Evolutionary conservation across 2,888 invertebrate species (phyloP).

Genomic region (Drosophila birchii): DNA sequence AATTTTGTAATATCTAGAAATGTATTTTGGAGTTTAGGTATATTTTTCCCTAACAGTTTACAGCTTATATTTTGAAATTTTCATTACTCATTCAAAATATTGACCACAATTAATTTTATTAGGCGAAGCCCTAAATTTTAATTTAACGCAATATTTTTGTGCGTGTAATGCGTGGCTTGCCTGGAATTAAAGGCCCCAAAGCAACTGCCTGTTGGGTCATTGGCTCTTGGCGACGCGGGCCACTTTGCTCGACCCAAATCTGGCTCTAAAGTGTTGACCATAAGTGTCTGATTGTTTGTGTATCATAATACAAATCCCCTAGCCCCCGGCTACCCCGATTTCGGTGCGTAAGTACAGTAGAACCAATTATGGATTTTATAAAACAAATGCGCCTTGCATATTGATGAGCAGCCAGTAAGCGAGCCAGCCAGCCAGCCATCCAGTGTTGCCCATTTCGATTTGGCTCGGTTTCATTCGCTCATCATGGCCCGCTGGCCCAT

Average conservation of each 20-base stretch:
- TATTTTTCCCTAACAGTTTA: background rate
- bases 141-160: background rate
- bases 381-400: slow-evolving; percentile 82
- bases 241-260: slow-evolving; percentile 74
- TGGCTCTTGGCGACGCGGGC: slow-evolving; percentile 71
- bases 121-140: no score
- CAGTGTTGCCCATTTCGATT: slow-evolving; percentile 24
- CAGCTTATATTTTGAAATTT: no score
- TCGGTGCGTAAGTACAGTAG: slow-evolving; percentile 83
- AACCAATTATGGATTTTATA: slow-evolving; percentile 84
- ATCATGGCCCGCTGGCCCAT: slow-evolving; percentile 69
- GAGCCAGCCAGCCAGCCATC: background rate
- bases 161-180: background rate
- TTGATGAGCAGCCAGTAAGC: slow-evolving; percentile 55
- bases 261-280: slow-evolving; percentile 82
- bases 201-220: slow-evolving; percentile 71
- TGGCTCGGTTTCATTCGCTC: slow-evolving; percentile 31
- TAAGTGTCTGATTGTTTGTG: slow-evolving; percentile 80
- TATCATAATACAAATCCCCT: slow-evolving; percentile 73
- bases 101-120: no score
- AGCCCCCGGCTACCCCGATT: slow-evolving; percentile 39
- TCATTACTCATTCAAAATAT: no score
- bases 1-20: background rate
- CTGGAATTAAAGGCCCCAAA: slow-evolving; percentile 63
- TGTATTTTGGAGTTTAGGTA: background rate